phyloP scores from a whole-genome alignment of 2,113 vertebrate species.

The Carlito syrichta region DNA sequence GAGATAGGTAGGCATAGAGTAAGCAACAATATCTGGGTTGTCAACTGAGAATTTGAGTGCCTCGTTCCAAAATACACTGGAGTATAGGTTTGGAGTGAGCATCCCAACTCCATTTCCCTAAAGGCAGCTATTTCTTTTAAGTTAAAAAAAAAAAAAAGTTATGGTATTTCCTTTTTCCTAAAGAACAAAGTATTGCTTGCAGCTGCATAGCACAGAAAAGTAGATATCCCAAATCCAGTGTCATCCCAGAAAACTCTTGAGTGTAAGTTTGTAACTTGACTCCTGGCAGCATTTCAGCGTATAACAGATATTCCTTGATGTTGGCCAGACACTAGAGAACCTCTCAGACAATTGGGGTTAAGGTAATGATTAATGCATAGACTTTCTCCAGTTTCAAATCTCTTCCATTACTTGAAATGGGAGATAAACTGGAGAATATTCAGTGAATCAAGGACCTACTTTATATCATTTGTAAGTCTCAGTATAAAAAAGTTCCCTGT shows the following conservation, averaged over 20 bases:
- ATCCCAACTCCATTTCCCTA: not conserved
- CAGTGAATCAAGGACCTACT: not conserved
- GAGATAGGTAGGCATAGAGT: not conserved
- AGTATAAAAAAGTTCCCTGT: not conserved
- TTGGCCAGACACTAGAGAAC: not conserved
- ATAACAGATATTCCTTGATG: not conserved
- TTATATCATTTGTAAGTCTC: not conserved
- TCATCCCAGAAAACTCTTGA: not conserved
- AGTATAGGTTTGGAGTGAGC: not conserved
- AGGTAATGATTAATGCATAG: not conserved
- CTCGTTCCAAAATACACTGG: not conserved
- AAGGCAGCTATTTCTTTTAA: not conserved
- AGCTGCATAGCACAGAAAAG: not conserved
- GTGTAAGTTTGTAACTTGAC: not conserved
- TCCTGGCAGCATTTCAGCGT: not conserved
- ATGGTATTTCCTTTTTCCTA: not conserved
- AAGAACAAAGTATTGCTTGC: not conserved
- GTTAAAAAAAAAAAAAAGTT: not conserved
- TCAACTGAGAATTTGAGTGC: not conserved
- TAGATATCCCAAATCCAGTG: not conserved
- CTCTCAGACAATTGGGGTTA: not conserved
- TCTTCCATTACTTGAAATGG: not conserved
- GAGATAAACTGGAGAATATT: not conserved
- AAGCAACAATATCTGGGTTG: not conserved
- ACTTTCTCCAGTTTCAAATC: not conserved